These are phyloP conservation scores for Nomada ruficornis DNA, from an alignment of 2,888 invertebrate genomes.

Conservation along the genomic window DNA sequence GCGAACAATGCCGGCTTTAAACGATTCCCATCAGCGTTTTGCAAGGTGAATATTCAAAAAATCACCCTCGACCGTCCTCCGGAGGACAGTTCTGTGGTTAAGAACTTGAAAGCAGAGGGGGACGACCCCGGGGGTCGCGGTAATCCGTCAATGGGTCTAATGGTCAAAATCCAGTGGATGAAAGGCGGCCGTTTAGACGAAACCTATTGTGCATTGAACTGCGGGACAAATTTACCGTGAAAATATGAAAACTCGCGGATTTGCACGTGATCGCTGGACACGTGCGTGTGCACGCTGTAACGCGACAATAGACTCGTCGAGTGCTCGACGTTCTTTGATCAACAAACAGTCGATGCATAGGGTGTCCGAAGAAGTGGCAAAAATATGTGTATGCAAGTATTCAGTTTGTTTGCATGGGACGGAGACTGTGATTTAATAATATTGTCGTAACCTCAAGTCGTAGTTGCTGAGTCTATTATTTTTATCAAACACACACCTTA, in stretches of 20 bases:
- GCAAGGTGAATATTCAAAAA: slow-evolving; percentile 73
- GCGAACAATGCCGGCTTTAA: slow-evolving; percentile 73
- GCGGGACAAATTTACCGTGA: slow-evolving; percentile 74
- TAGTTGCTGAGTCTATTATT: too few species aligned
- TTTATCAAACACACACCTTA: too few species aligned
- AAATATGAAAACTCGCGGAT: slow-evolving; percentile 73
- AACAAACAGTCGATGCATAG: slow-evolving; percentile 36
- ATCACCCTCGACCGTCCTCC: slow-evolving; percentile 49
- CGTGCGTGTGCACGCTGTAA: slow-evolving; percentile 22
- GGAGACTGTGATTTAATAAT: neutral
- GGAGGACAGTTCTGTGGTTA: slow-evolving; percentile 43
- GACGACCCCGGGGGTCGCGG: slow-evolving; percentile 42
- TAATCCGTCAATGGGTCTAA: slow-evolving; percentile 76
- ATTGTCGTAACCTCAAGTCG: neutral
- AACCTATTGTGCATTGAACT: slow-evolving; percentile 59
- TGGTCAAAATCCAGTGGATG: slow-evolving; percentile 70
- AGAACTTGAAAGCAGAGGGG: slow-evolving; percentile 42
- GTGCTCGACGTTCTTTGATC: slow-evolving; percentile 54
- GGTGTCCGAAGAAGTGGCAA: slow-evolving; percentile 6
- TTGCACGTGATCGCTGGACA: slow-evolving; percentile 23
- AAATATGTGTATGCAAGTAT: neutral
- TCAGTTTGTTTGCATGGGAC: neutral
- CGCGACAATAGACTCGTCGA: slow-evolving; percentile 50
- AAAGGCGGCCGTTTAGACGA: slow-evolving; percentile 74
- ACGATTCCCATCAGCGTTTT: slow-evolving; percentile 71